Percentiles rank a stretch among this genome's conserved stretches.
Conservation (phyloP, 2,888 invertebrate genomes). For the Himalopsyche japonica region DNA sequence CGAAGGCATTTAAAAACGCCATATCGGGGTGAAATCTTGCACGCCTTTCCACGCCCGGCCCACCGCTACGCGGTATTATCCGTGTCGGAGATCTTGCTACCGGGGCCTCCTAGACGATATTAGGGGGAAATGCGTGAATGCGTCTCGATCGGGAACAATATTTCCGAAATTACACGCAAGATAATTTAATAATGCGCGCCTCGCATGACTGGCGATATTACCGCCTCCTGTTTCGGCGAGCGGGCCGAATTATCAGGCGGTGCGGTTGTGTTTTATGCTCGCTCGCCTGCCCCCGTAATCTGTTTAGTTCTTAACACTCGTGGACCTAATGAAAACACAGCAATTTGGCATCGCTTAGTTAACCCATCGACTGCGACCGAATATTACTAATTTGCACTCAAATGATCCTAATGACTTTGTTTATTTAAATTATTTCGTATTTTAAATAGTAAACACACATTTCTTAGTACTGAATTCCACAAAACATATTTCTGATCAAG, state of each 20-base stretch:
- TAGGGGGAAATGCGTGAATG: slow-evolving; percentile 38
- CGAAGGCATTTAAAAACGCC: neutral
- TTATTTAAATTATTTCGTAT: no score
- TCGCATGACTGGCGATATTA: slow-evolving; percentile 36
- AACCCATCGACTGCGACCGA: neutral
- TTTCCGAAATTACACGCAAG: slow-evolving; percentile 33
- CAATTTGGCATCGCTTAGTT: neutral
- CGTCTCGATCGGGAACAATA: slow-evolving; percentile 26
- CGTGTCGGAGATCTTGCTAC: neutral
- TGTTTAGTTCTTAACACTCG: neutral
- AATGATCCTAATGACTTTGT: no score
- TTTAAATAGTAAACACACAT: no score
- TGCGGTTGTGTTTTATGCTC: neutral
- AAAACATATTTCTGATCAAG: no score
- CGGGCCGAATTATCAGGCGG: neutral
- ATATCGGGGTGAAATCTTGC: neutral
- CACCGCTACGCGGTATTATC: neutral
- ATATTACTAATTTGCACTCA: no score
- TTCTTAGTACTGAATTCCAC: no score
- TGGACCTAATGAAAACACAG: neutral
- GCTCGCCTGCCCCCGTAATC: neutral
- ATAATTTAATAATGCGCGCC: slow-evolving; percentile 32
- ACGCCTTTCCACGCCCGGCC: neutral
- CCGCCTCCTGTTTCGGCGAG: neutral
- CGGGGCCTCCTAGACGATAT: slow-evolving; percentile 15